Evolutionary conservation across 1,140 invertebrate species (phyloP).

Genomic region (Rhyzopertha dominica): DNA sequence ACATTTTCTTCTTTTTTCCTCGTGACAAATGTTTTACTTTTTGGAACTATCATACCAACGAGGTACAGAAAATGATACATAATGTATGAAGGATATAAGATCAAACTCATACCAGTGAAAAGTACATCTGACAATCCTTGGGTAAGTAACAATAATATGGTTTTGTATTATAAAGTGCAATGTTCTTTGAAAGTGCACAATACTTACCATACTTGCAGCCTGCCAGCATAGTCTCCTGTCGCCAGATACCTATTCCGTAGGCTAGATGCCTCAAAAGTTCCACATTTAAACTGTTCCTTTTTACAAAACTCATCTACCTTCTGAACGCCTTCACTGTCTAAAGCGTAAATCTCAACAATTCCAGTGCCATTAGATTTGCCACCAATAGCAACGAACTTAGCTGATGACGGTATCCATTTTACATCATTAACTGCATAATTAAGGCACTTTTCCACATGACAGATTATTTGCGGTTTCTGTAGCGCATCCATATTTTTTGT

Average conservation of each 20-base stretch:
- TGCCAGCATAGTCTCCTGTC: conserved; percentile 87
- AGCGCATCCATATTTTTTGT: conserved; percentile 45
- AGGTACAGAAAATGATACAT: too few relatives aligned
- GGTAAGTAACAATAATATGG: too few relatives aligned
- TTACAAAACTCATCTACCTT: conserved; percentile 71
- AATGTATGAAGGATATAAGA: too few relatives aligned
- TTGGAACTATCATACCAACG: too few relatives aligned
- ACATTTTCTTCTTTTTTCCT: too few relatives aligned
- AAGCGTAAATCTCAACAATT: conserved; percentile 81
- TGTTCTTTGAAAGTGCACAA: too few relatives aligned
- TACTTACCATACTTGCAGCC: conserved; percentile 72
- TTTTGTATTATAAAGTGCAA: too few relatives aligned
- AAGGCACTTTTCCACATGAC: conserved; percentile 76
- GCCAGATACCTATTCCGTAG: conserved; percentile 75
- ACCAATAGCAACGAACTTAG: conserved; percentile 88
- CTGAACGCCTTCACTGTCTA: conserved; percentile 66
- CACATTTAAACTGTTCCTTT: conserved; percentile 83
- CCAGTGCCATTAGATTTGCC: conserved; percentile 78
- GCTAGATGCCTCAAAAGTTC: conserved; percentile 84
- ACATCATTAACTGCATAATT: conserved; percentile 85
- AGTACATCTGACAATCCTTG: too few relatives aligned
- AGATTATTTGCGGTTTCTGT: conserved; percentile 86
- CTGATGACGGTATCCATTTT: conserved; percentile 92
- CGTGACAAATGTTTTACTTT: too few relatives aligned
- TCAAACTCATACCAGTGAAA: too few relatives aligned